Percentiles rank a stretch among this genome's conserved stretches.
These are phyloP conservation scores for Taxidea taxus DNA, from an alignment of 2,113 vertebrate species.

Conservation along the genomic window DNA sequence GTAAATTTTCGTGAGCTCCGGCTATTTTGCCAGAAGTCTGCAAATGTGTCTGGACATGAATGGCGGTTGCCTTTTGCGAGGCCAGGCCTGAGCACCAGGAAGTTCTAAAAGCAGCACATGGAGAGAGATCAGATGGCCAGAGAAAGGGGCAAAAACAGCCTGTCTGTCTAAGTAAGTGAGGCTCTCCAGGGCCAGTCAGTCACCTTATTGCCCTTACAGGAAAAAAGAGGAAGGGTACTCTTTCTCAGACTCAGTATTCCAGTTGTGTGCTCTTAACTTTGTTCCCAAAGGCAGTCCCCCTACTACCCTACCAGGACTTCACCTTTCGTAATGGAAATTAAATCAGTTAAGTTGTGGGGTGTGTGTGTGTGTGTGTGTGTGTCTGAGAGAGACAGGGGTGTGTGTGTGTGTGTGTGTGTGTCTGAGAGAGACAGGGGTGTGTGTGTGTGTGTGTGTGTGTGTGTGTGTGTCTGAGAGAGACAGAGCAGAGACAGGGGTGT, in stretches of 20 bases:
- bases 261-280: conserved; percentile 67
- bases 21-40: conserved; percentile 89
- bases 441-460: neutral
- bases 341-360: conserved; percentile 50
- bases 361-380: neutral
- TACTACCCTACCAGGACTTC: conserved; percentile 8
- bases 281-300: neutral
- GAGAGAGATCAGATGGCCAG: neutral
- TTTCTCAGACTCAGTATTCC: conserved; percentile 55
- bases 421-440: neutral
- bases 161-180: conserved; percentile 16
- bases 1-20: conserved; percentile 86
- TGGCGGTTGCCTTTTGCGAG: conserved; percentile 82
- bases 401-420: neutral
- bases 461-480: no score
- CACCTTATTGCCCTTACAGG: neutral
- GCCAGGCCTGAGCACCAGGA: conserved; percentile 82
- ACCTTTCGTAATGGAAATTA: conserved; percentile 70
- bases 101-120: conserved; percentile 69
- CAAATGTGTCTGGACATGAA: conserved; percentile 87
- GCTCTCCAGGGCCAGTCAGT: conserved; percentile 66
- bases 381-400: no score
- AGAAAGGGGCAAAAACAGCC: conserved; percentile 24
- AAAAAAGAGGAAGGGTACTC: conserved; percentile 27
- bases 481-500: no score